These are phyloP conservation scores for Sigmodon hispidus DNA, from an alignment of 2,113 vertebrate genomes.

Conservation along the genomic window DNA sequence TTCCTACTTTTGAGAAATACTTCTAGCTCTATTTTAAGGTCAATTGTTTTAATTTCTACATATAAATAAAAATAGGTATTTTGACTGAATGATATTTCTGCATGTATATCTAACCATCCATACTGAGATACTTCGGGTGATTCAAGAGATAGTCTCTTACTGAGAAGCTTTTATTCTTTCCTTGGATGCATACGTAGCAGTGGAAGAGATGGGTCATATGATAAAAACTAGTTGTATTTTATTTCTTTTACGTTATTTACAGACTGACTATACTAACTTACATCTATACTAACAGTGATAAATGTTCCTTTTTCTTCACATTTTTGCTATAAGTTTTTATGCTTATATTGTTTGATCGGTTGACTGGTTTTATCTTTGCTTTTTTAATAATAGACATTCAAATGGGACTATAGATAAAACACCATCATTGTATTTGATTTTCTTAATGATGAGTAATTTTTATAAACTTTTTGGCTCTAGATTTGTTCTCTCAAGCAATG, in stretches of 20 bases:
- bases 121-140: background rate
- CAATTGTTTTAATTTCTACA: background rate
- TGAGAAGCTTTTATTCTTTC: background rate
- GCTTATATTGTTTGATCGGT: background rate
- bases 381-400: background rate
- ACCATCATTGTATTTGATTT: background rate
- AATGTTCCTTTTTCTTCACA: background rate
- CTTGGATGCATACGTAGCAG: background rate
- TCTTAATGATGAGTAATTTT: background rate
- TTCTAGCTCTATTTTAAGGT: background rate
- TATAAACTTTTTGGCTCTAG: background rate
- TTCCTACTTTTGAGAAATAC: background rate
- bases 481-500: background rate
- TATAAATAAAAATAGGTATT: background rate
- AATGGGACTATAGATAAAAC: background rate
- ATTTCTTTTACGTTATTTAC: background rate
- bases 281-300: background rate
- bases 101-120: background rate
- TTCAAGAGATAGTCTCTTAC: background rate
- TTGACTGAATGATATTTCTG: background rate
- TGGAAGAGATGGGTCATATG: background rate
- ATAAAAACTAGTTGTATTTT: background rate
- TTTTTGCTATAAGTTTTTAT: background rate
- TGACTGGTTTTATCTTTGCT: background rate
- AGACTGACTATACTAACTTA: background rate